Base-by-base conservation (phyloP, 2,888 invertebrate species). In the Meta bourneti region DNA sequence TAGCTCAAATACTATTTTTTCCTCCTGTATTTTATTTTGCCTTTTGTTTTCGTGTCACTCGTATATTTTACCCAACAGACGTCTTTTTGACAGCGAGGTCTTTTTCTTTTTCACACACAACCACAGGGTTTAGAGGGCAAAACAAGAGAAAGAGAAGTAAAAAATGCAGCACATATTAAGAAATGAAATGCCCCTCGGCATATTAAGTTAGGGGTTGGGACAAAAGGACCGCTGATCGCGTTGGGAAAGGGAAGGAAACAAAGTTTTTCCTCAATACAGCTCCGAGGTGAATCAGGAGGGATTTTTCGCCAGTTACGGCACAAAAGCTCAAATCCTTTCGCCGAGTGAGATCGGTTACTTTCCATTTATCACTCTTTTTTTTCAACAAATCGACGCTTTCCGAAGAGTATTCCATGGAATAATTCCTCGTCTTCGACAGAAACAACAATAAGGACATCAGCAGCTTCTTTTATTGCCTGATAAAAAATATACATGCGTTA, bases 161-260 rank as follows among this genome's bases (percentile, higher is more conserved):
- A 69, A 86, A 86, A 70, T 78, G 54, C 72, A n/a, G 48, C 19
- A 71, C 79, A 78, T 71, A 90, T 84, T 84, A 61, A 79, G 89
- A 90, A 84, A 90, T 90, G 83, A 90, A 90, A 90, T 83, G 89
- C 89, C 89, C 83, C 16, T 71, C 54, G 79, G 89, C 89, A 84
- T 84, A 90, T 83, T 84, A 90, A 90, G 89, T 84, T 71, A 51
- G 52, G 77, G 69, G n/a, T 16, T 51, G 51, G 72, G 52, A 13
- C 49, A 11, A n/a, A n/a, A 51, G 84, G 61, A 49, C 20, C 34
- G 16, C 54, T 20, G 20, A 61, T 19, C 8, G 8, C 20, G 13
- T 11, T 48, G 70, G 19, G 81, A 61, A 79, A 20, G 54, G 20
- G 48, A 19, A 54, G 48, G 20, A 72, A 34, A 13, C 19, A 69